These are phyloP conservation scores for Glaucopsyche alexis DNA, from an alignment of 2,888 invertebrate species.

Conservation along the genomic window DNA sequence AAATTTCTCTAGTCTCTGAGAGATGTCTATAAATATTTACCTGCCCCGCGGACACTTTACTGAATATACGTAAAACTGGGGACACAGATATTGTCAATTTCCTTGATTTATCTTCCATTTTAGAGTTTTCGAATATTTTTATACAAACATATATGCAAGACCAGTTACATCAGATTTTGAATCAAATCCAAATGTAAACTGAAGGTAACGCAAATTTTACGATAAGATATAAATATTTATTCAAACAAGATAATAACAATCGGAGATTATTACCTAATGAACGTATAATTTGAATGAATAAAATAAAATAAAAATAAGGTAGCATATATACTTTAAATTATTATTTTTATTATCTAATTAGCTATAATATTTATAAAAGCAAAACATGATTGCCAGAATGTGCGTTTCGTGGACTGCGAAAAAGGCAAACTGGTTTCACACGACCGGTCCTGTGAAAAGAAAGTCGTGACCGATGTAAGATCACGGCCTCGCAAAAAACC, in stretches of 20 bases:
- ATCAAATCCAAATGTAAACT: neutral
- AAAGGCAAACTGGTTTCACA: no score
- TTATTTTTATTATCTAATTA: neutral
- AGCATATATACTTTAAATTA: neutral
- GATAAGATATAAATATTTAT: constrained; percentile 8
- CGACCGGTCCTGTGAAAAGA: no score
- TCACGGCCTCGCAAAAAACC: no score
- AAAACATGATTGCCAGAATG: no score
- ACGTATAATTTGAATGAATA: neutral
- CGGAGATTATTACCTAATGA: neutral
- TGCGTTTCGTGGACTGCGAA: no score
- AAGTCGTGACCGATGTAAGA: no score
- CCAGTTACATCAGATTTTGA: neutral
- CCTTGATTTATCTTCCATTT: constrained; percentile 41
- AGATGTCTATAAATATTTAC: constrained; percentile 42
- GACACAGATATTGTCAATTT: constrained; percentile 54
- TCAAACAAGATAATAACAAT: constrained; percentile 9
- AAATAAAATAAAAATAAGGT: neutral
- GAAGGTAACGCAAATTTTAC: neutral
- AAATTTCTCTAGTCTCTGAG: neutral
- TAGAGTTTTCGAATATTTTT: neutral
- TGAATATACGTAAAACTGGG: constrained; percentile 64
- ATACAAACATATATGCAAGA: neutral
- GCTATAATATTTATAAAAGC: no score
- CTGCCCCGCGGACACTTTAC: constrained; percentile 64